Conservation (phyloP, 2,113 vertebrate species). For the Xenus cinereus region DNA sequence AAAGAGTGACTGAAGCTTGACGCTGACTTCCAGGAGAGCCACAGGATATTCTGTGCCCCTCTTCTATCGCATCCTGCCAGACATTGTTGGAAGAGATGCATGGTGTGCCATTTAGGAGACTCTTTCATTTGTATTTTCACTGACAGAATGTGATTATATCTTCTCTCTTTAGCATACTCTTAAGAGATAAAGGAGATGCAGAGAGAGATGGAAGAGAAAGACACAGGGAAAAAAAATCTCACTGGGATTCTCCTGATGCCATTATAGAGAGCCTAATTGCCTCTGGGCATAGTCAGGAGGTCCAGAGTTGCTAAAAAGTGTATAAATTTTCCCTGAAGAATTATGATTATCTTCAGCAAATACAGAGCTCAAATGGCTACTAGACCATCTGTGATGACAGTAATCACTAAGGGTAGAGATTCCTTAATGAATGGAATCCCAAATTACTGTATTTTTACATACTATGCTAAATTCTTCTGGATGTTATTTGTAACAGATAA, state of each 20-base stretch:
- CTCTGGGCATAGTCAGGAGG: constrained; percentile 30
- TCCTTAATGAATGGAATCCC: constrained; percentile 33
- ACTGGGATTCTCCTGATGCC: neutral
- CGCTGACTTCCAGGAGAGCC: neutral
- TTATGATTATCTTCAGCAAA: constrained; percentile 34
- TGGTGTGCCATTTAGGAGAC: neutral
- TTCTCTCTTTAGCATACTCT: neutral
- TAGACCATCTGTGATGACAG: constrained; percentile 14
- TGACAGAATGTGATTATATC: neutral
- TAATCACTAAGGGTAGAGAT: constrained; percentile 2
- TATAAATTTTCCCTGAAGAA: constrained; percentile 32
- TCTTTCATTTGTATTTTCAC: neutral
- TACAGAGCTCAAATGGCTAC: neutral
- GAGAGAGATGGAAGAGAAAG: neutral
- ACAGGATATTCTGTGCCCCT: neutral
- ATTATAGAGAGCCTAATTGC: constrained; percentile 16
- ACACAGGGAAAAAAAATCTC: neutral
- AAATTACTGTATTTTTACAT: constrained; percentile 17
- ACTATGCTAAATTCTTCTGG: neutral
- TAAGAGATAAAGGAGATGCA: neutral
- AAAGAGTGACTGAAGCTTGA: neutral
- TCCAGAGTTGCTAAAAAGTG: constrained; percentile 29
- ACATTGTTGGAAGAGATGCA: neutral
- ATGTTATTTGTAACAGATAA: neutral
- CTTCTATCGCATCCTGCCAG: neutral